Percentiles rank a stretch among this genome's conserved stretches.
Evolutionary conservation across 1,140 invertebrate genomes (phyloP).

Genomic region (Drosophila kanapiae): DNA sequence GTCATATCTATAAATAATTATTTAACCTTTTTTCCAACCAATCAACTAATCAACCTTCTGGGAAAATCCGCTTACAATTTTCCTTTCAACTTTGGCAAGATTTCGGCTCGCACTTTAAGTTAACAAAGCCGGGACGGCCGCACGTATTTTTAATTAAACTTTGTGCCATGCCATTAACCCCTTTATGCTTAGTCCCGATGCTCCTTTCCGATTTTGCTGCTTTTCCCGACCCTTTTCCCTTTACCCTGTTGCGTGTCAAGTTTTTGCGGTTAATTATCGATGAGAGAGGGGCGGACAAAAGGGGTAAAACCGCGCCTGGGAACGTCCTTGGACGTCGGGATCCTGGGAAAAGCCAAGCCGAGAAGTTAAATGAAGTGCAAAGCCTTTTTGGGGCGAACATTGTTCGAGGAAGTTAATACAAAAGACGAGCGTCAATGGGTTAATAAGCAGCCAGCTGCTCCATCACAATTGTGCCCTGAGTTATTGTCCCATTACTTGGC

Average conservation of each 20-base stretch:
- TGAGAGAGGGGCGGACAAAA: constrained; percentile 34
- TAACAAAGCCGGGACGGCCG: constrained; percentile 28
- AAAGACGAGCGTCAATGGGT: constrained; percentile 64
- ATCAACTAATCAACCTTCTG: constrained; percentile 42
- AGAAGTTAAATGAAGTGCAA: constrained; percentile 81
- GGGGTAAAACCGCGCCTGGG: constrained; percentile 25
- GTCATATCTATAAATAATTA: constrained; percentile 17
- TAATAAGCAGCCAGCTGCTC: constrained; percentile 60
- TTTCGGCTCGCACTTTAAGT: constrained; percentile 56
- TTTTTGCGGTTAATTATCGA: constrained; percentile 81
- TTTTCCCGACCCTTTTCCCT: background rate
- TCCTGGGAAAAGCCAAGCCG: constrained; percentile 26
- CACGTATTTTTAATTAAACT: constrained; percentile 76
- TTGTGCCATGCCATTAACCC: constrained; percentile 65
- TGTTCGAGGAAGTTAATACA: constrained; percentile 56
- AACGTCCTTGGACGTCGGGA: constrained; percentile 16
- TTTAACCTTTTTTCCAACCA: constrained; percentile 13
- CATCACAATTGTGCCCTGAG: constrained; percentile 27
- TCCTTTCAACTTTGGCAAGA: constrained; percentile 42
- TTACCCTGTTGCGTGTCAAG: constrained; percentile 62
- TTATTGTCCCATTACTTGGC: constrained; percentile 21
- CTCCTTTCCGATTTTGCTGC: constrained; percentile 3
- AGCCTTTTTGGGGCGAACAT: constrained; percentile 47
- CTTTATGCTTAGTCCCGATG: constrained; percentile 35
- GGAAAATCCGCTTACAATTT: constrained; percentile 34